Base-by-base conservation (phyloP, 2,797 vertebrate species). In the Lindbergichthys nudifrons region DNA sequence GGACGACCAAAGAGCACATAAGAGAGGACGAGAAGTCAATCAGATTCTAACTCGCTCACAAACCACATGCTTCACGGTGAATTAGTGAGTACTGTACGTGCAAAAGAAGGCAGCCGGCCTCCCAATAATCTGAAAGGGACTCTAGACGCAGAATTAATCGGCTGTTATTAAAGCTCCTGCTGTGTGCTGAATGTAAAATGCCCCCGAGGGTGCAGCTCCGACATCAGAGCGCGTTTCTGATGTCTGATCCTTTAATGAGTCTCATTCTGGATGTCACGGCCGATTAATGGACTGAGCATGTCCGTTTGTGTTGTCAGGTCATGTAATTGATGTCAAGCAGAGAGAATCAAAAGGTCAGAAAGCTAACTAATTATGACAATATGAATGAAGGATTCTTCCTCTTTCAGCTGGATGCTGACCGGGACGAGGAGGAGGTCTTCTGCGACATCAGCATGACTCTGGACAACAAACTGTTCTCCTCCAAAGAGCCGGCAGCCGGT, bases 351-450 rank as follows among this genome's bases (percentile, higher is more conserved):
- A 21, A 65, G 39, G 43, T 26, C 42, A 54, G 5, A 43, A 45
- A 43, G 64, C 11, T 12, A n/a, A 53, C 7, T 43, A n/a, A 65
- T 45, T 36, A 36, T 36, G 32, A 2, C 15, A 8, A 12, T 46
- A 13, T 50, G 18, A 52, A 46, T 30, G 18, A 50, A 12, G 0
- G 0, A 36, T 52, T 80, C 62, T 54, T 39, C 1, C 4, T 77
- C 42, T 82, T 73, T 45, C 73, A 99, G 98, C 92, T 99, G 88
- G 98, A 99, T 5, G 97, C 98, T 0, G 97, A 98, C 88, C 94
- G 98, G 74, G 96, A 98, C 0, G 97, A 99, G 79, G 97, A 99
- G 81, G 97, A 99, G 69, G 96, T 99, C 21, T 99, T 99, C 92
- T 93, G 82, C 87, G 97, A 99, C 92, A 99, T 99, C 94, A 96